Evolutionary conservation across 2,888 invertebrate species (phyloP), one percentile per base, ranked within the genome.

Genomic region (Leptinotarsa tumamoca): DNA sequence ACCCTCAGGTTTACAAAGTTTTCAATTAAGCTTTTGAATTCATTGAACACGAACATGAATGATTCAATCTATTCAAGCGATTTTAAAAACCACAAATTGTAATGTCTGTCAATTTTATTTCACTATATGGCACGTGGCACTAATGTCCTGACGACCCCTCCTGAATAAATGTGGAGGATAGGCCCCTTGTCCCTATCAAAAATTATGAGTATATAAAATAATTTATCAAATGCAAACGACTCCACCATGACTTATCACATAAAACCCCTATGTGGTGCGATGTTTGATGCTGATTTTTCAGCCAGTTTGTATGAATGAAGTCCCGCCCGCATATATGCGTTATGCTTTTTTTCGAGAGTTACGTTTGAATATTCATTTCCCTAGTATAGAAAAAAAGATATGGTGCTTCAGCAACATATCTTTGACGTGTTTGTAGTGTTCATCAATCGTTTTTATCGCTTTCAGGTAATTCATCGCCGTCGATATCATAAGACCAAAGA

Each of bases 241-340:
- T 14, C 23, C 58, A 27, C 58, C 14, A 58, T 58, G 58, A 54
- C 54, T 54, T 54, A 18, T 23, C 58, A 58, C 58, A 58, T 23
- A 58, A 58, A 58, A 58, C 58, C 58, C 58, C 27, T 14, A 5
- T 21, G 13, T 58, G 7, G 15, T 33, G 50, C 50, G 49, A 51
- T 51, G 49, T 50, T 51, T 23, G 21, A 18, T 50, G 50, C 51
- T 14, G 50, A n/a, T 67, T 27, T 15, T 15, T 33, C n/a, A 54
- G 54, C 68, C 68, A 54, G 52, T 68, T 68, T 43, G 1, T 33
- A 69, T 69, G 54, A 56, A 54, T 33, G 69, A 56, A 56, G 33
- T 69, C 43, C 43, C 33, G 33, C 56, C 69, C 69, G 56, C 56
- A 56, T 69, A 33, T 14, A 21, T 21, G 15, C 58, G 15, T 13